Evolutionary conservation across 2,797 vertebrate genomes (phyloP).

Genomic region (Pseudochirops corinnae): DNA sequence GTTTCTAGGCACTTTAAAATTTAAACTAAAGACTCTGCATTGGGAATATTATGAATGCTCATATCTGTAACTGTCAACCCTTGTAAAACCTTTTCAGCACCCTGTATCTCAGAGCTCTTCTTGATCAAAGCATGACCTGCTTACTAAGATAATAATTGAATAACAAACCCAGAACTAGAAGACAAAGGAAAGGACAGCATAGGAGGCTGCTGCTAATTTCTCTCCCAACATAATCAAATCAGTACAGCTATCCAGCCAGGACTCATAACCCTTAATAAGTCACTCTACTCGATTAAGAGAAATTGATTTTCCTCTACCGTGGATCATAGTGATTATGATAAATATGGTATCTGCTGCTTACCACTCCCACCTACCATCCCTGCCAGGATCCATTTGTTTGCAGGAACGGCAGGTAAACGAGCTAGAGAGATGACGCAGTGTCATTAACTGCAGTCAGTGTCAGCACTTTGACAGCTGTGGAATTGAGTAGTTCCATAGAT

Average conservation of each 20-base stretch:
- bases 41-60: conserved; percentile 70
- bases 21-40: conserved; percentile 24
- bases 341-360: conserved; percentile 86
- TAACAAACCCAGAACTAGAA: conserved; percentile 82
- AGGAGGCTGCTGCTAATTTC: conserved; percentile 87
- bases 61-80: conserved; percentile 78
- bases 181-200: conserved; percentile 85
- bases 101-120: conserved; percentile 72
- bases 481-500: conserved; percentile 86
- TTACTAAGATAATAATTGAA: conserved; percentile 85
- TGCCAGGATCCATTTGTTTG: conserved; percentile 83
- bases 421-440: conserved; percentile 81
- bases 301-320: conserved; percentile 89
- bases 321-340: conserved; percentile 92
- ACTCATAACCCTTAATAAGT: conserved; percentile 93
- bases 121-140: conserved; percentile 85
- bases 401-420: conserved; percentile 83
- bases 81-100: conserved; percentile 76
- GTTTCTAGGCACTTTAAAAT: conserved; percentile 58
- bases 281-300: conserved; percentile 91
- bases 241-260: conserved; percentile 85
- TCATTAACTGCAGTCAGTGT: conserved; percentile 92
- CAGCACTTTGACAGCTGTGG: conserved; percentile 88
- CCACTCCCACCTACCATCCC: conserved; percentile 58
- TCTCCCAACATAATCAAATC: conserved; percentile 88